These are phyloP conservation scores for Sander vitreus DNA, from an alignment of 2,113 vertebrate species.

Conservation along the genomic window DNA sequence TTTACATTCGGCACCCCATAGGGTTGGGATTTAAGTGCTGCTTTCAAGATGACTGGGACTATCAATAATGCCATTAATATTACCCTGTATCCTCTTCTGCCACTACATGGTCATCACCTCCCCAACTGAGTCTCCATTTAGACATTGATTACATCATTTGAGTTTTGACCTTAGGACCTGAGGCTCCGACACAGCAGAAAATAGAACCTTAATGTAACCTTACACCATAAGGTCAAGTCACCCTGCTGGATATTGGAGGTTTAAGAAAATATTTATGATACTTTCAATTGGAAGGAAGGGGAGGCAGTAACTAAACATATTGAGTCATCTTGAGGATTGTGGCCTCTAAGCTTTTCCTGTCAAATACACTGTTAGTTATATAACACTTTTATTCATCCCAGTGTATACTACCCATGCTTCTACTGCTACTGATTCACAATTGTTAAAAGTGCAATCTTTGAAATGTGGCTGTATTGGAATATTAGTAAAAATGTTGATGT, in stretches of 20 bases:
- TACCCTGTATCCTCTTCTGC: slow-evolving; percentile 44
- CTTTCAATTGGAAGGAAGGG: neutral
- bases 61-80: slow-evolving; percentile 69
- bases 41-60: slow-evolving; percentile 46
- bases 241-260: slow-evolving; percentile 20
- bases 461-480: neutral
- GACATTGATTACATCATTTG: slow-evolving; percentile 67
- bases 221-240: slow-evolving; percentile 40
- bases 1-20: too few relatives aligned
- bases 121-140: slow-evolving; percentile 48
- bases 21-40: slow-evolving; percentile 31
- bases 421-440: neutral
- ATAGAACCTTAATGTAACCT: slow-evolving; percentile 44
- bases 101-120: slow-evolving; percentile 50
- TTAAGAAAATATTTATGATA: slow-evolving; percentile 59
- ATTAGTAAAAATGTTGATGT: neutral
- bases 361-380: slow-evolving; percentile 22
- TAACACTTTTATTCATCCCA: slow-evolving; percentile 15
- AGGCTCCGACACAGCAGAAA: slow-evolving; percentile 48
- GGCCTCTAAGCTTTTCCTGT: slow-evolving; percentile 10
- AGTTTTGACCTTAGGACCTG: slow-evolving; percentile 53
- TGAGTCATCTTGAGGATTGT: slow-evolving; percentile 18
- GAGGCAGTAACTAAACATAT: slow-evolving; percentile 7
- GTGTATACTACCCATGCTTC: neutral
- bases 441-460: neutral